A percentile compares a stretch with the other conserved stretches of the same genome.
phyloP scores from a whole-genome alignment of 2,888 invertebrate genomes.

The Eurytoma californica region DNA sequence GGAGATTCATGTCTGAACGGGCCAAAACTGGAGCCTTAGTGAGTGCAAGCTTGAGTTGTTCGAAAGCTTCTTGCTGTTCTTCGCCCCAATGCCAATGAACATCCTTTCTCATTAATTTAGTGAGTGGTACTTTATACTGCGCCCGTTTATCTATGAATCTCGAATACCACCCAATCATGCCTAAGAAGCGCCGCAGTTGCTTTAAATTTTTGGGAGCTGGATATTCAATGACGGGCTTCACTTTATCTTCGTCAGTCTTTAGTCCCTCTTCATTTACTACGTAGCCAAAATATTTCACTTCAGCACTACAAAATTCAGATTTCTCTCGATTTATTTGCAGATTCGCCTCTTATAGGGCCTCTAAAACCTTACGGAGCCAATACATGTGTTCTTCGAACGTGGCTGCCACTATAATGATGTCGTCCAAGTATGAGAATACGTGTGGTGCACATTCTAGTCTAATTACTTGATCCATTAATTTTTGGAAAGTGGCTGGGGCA shows the following conservation, averaged over 20 bases:
- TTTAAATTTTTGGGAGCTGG: too few relatives aligned
- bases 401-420: too few relatives aligned
- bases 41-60: conserved; percentile 29
- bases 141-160: conserved; percentile 55
- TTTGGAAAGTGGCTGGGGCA: too few relatives aligned
- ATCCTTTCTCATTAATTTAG: conserved; percentile 51
- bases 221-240: too few relatives aligned
- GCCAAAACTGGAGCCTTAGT: conserved; percentile 55
- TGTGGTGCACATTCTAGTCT: too few relatives aligned
- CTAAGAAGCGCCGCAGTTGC: too few relatives aligned
- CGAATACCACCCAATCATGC: too few relatives aligned
- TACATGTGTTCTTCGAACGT: neutral
- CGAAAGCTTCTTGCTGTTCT: conserved; percentile 31
- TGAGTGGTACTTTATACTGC: neutral
- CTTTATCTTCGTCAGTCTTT: too few relatives aligned
- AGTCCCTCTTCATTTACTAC: neutral
- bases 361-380: neutral
- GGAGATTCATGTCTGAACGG: conserved; percentile 54
- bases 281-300: neutral
- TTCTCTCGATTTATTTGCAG: neutral
- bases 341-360: neutral
- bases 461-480: too few relatives aligned
- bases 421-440: too few relatives aligned
- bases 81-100: conserved; percentile 50
- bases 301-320: neutral